Conservation (phyloP, 2,888 invertebrate species). For the Drosophila paramelanica region DNA sequence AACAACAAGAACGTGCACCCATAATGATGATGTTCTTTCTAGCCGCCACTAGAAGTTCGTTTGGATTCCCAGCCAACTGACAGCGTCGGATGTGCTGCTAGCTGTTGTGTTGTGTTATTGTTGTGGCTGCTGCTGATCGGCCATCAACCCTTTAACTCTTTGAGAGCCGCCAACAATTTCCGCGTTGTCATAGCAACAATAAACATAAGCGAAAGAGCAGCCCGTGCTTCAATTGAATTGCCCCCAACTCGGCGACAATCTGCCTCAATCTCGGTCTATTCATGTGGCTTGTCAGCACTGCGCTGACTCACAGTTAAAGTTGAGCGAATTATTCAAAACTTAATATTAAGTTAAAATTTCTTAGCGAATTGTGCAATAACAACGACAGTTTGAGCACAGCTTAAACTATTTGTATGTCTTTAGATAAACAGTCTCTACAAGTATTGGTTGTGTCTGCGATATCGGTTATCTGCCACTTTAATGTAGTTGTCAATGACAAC, state of each 20-base stretch:
- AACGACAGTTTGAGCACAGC: too few species aligned
- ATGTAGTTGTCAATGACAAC: background rate
- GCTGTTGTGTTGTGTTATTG: conserved; percentile 12
- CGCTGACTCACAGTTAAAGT: background rate
- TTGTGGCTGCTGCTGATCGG: conserved; percentile 36
- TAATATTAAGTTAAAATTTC: too few species aligned
- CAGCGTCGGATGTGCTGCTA: conserved; percentile 68
- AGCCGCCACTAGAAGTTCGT: conserved; percentile 37
- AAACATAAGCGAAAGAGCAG: conserved; percentile 41
- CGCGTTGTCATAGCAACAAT: conserved; percentile 73
- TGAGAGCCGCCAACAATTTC: conserved; percentile 68
- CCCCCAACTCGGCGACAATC: conserved; percentile 66
- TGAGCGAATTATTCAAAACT: conserved; percentile 9
- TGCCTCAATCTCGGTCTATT: conserved; percentile 57
- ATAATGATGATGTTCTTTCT: conserved; percentile 74
- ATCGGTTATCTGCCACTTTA: background rate
- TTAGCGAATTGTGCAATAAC: too few species aligned
- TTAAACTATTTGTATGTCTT: background rate
- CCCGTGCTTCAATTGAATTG: conserved; percentile 63
- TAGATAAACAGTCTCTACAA: background rate
- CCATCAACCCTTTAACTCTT: conserved; percentile 57
- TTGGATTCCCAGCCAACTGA: conserved; percentile 57
- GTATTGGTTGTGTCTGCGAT: background rate
- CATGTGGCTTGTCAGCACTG: conserved; percentile 31
- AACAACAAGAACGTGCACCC: conserved; percentile 48